Evolutionary conservation across 2,113 vertebrate genomes (phyloP), one percentile per base, ranked within the genome.

Genomic region (Serinus canaria): DNA sequence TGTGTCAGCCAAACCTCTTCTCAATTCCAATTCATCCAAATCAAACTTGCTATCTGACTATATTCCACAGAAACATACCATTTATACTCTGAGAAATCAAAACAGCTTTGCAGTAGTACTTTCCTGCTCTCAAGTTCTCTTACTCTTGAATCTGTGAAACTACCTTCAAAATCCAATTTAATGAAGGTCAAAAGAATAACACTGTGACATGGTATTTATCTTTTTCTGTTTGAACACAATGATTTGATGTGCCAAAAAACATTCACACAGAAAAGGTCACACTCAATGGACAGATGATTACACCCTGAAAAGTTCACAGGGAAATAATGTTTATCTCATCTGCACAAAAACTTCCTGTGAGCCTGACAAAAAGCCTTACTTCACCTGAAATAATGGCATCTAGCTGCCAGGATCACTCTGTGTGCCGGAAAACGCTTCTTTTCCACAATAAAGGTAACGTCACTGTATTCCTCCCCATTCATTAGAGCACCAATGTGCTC

Each of bases 371-470:
- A 94, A 87, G 58, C 60, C n/a, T 64, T 70, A 82, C 41, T 68
- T 97, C 94, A 99, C 99, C 99, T 99, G 98, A 99, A 99, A 97
- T 99, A 99, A 80, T 99, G 99, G 92, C 99, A 99, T 52, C 99
- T 98, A 11, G 99, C 99, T 58, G 99, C 99, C 97, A 99, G 98
- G 96, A 99, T 99, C 82, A 99, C 99, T 76, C 99, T 98, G 97
- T 99, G 99, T 7, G 99, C 99, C 0, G 99, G 98, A 96, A 99
- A 99, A 17, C 98, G 98, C 93, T 99, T 99, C 97, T 99, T 99
- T 96, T 99, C 99, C 97, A 99, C 99, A 30, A 99, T 97, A 87
- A 99, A 99, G 53, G 99, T 99, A 95, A 99, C 99, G 2, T 99
- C 99, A 16, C 99, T 99, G 89, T 99, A 99, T 74, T 99, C 99